Evolutionary conservation across 2,888 invertebrate species (phyloP), one percentile per base, ranked within the genome.

Genomic region (Thyatira batis): DNA sequence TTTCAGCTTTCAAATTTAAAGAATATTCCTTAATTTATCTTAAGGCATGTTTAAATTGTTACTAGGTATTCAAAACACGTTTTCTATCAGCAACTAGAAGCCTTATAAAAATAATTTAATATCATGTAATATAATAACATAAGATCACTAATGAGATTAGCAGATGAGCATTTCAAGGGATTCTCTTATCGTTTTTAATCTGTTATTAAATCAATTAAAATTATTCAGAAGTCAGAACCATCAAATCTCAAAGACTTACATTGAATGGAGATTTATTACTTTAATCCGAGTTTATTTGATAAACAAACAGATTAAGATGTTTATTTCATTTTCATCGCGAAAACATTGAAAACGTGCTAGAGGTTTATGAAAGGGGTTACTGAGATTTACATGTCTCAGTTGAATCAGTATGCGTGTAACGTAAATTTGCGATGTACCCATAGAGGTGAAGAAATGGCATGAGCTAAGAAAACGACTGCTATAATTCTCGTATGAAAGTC

Each of bases 401-500:
- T 39, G 61, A 71, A 73, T 74, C 74, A 76, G 77, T 79, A 79
- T 76, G 67, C 69, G 71, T 68, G 62, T 62, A 60, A 66, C 69
- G 69, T 63, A 60, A 61, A 65, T 58, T 63, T 63, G 66, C 51
- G 53, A 54, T 49, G 44, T 52, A 30, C 53, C 45, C 58, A 50
- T 66, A 62, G 68, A 78, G 75, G 73, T 69, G 67, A 71, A 73
- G 67, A 71, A 69, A 75, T 65, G 67, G 62, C 61, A 60, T 64
- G 70, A 74, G 67, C 65, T 63, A 71, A 67, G 76, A 76, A 78
- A 76, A 71, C 68, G 73, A 64, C 69, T 63, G 70, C 68, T 65
- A 67, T 70, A 73, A 69, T 73, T 74, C 71, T 68, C 72, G 63
- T 69, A 71, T 70, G 69, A 76, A 78, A 76, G 66, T 75, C 67